Base-by-base conservation (phyloP, 2,113 vertebrate genomes). In the Eudyptes chrysolophus region DNA sequence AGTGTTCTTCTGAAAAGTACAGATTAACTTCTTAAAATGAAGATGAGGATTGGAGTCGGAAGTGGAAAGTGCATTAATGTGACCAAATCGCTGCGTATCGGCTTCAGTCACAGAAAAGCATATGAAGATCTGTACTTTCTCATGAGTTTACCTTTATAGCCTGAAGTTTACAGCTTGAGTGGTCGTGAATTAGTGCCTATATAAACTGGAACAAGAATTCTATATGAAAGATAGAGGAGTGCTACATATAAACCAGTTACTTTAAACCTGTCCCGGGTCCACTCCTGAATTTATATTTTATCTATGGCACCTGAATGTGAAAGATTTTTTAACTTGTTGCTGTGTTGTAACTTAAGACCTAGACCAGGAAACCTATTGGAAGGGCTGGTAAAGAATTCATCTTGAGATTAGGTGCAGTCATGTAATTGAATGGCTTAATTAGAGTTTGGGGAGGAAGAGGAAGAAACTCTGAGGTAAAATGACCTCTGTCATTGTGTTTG, bases 401-500 rank as follows among this genome's bases (percentile, higher is more conserved):
- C 19, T 79, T 38, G 46, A 92, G 48, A 71, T 81, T 60, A 84
- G 29, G 26, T 75, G 26, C 38, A 89, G 77, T 61, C 52, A 34
- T 77, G 25, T 84, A 87, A 76, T 57, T 84, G 74, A 84, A 72
- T 75, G 46, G 6, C 22, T 87, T 75, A 68, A 64, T 94, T 81
- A 78, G 70, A 68, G 55, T 78, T 79, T 87, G 18, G 26, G 44
- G 57, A 68, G 60, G 80, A 87, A 81, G 64, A 81, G 60, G 80
- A 87, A 81, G 58, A 81, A 96, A 75, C 52, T 66, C 40, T 92
- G 12, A 58, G 74, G 24, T 57, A 60, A 86, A 79, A 54, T 84
- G 38, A 80, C 27, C 40, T 85, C 40, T 76, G n/a, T 65, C 14
- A 90, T 62, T 65, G 16, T 93, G 19, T 66, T 85, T 64, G 42